Conservation (phyloP, 2,888 invertebrate species). For the Volucella inanis region DNA sequence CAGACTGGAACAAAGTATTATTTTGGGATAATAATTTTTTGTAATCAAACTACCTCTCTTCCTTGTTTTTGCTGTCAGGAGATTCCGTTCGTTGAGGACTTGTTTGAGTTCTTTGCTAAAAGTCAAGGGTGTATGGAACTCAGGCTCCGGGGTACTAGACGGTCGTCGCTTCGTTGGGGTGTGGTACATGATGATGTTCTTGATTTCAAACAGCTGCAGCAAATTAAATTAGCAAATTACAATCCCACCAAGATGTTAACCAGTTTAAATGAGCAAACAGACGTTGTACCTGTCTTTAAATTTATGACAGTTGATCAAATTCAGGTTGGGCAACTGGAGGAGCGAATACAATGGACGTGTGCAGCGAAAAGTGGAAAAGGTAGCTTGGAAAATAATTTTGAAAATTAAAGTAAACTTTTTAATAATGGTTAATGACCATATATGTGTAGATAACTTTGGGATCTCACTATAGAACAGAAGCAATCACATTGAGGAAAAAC, state of each 20-base stretch:
- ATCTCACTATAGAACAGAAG: no score
- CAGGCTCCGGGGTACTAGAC: constrained; percentile 53
- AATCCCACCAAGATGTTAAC: neutral
- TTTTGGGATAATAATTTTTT: neutral
- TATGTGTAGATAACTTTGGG: no score
- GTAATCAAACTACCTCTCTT: constrained; percentile 83
- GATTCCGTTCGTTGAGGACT: constrained; percentile 86
- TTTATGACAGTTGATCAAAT: constrained; percentile 30
- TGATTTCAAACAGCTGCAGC: constrained; percentile 2
- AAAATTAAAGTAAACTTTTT: no score
- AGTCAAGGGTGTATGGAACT: constrained; percentile 83
- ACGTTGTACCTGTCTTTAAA: constrained; percentile 67
- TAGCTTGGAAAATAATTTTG: neutral
- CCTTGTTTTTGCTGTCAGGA: constrained; percentile 86
- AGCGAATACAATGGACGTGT: constrained; percentile 11
- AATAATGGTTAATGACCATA: no score
- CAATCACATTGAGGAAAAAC: no score
- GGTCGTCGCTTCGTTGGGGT: constrained; percentile 78
- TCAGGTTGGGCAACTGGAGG: constrained; percentile 28
- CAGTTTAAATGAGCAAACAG: constrained; percentile 40
- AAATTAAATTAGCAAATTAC: constrained; percentile 17
- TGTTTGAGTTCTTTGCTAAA: constrained; percentile 86
- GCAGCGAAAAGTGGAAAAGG: neutral
- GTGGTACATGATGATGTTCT: constrained; percentile 77
- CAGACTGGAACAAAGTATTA: constrained; percentile 83